Percentiles rank a stretch among this genome's conserved stretches.
These are phyloP conservation scores for Chorisops tibialis DNA, from an alignment of 2,888 invertebrate genomes.

Conservation along the genomic window DNA sequence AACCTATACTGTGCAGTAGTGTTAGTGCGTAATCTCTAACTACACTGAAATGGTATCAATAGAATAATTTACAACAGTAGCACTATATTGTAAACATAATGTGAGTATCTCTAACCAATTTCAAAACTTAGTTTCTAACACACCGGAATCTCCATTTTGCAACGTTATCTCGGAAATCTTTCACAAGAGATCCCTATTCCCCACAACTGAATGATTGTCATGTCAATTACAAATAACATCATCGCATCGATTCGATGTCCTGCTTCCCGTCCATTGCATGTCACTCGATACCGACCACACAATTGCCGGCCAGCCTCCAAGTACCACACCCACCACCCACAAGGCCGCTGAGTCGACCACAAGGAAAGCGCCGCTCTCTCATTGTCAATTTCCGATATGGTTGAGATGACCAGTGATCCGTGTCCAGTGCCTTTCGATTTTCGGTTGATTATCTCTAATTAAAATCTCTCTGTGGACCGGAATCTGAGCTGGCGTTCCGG, in stretches of 20 bases:
- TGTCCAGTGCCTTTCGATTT: constrained; percentile 25
- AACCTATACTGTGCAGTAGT: too few species aligned
- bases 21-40: too few species aligned
- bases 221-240: constrained; percentile 14
- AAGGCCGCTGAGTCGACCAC: not conserved
- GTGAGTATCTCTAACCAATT: too few species aligned
- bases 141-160: too few species aligned
- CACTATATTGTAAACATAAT: too few species aligned
- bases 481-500: not conserved
- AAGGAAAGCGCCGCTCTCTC: not conserved
- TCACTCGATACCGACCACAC: not conserved
- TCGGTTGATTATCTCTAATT: constrained; percentile 30
- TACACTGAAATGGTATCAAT: too few species aligned
- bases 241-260: not conserved
- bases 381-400: constrained; percentile 25
- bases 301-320: not conserved
- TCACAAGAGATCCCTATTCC: not conserved
- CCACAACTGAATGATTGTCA: constrained; percentile 16
- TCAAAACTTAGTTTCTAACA: too few species aligned
- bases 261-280: constrained; percentile 1
- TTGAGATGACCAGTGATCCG: constrained; percentile 18
- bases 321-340: not conserved
- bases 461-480: constrained; percentile 18
- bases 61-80: too few species aligned
- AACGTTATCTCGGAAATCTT: too few species aligned